A percentile compares a stretch with the other conserved stretches of the same genome.
These are phyloP conservation scores for Empidonax alnorum DNA, from an alignment of 2,113 vertebrate species.

Conservation along the genomic window DNA sequence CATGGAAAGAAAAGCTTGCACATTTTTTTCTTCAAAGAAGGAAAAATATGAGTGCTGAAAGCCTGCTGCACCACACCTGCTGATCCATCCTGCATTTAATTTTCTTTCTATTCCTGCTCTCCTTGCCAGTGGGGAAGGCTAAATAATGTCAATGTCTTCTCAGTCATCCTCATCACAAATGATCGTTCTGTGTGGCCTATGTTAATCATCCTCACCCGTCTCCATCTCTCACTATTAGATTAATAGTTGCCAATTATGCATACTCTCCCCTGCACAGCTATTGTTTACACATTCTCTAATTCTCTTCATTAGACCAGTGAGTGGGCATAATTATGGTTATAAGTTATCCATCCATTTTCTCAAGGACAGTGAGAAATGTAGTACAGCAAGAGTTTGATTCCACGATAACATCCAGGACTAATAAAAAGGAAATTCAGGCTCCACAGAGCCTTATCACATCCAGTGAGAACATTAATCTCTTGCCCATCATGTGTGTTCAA, in stretches of 20 bases:
- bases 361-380: slow-evolving; percentile 68
- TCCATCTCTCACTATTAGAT: slow-evolving; percentile 67
- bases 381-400: neutral
- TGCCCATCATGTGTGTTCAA: neutral
- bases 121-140: slow-evolving; percentile 43
- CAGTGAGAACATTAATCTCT: neutral
- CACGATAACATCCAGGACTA: neutral
- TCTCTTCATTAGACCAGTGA: slow-evolving; percentile 75
- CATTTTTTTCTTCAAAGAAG: neutral
- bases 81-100: slow-evolving; percentile 25
- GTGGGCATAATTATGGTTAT: slow-evolving; percentile 68
- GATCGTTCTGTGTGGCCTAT: slow-evolving; percentile 50
- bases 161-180: slow-evolving; percentile 66
- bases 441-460: neutral
- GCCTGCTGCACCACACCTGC: neutral
- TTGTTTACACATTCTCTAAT: slow-evolving; percentile 75
- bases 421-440: neutral
- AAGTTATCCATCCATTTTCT: slow-evolving; percentile 69
- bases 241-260: slow-evolving; percentile 75
- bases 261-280: slow-evolving; percentile 43
- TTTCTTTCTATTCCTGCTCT: slow-evolving; percentile 30
- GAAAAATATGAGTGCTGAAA: neutral
- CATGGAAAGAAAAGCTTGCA: neutral
- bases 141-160: slow-evolving; percentile 50
- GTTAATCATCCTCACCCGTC: slow-evolving; percentile 62